phyloP scores from a whole-genome alignment of 2,888 invertebrate genomes.

The Ophion ventricosus region DNA sequence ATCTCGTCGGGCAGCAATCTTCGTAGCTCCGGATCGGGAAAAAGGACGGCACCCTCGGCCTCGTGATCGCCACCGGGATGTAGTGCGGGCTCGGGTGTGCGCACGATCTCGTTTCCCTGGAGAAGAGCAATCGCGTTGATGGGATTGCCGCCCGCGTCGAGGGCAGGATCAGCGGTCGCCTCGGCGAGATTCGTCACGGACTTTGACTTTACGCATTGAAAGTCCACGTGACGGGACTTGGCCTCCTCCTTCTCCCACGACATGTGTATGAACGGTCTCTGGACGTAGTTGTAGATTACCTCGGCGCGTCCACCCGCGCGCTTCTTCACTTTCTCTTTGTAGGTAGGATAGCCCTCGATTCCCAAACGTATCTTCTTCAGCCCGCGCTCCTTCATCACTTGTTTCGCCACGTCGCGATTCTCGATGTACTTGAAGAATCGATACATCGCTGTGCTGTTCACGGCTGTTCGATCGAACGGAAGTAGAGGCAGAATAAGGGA shows the following conservation, averaged over 20 bases:
- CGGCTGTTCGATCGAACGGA: constrained; percentile 85
- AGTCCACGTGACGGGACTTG: constrained; percentile 99
- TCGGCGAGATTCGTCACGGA: constrained; percentile 98
- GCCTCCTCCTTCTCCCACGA: constrained; percentile 99
- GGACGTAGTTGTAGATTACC: constrained; percentile 99
- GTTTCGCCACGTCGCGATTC: constrained; percentile 99
- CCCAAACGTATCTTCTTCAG: constrained; percentile 99
- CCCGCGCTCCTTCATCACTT: constrained; percentile 99
- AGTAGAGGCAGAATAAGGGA: background rate
- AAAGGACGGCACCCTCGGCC: constrained; percentile 82
- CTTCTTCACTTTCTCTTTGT: constrained; percentile 99
- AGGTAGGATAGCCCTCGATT: constrained; percentile 99
- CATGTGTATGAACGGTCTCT: constrained; percentile 99
- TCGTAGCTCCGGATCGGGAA: constrained; percentile 78
- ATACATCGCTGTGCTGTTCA: constrained; percentile 97
- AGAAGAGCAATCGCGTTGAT: constrained; percentile 80
- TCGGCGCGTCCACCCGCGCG: constrained; percentile 97
- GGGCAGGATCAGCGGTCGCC: constrained; percentile 95
- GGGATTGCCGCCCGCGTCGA: constrained; percentile 87
- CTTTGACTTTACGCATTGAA: constrained; percentile 99
- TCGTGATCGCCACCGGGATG: constrained; percentile 78
- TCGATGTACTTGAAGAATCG: constrained; percentile 99
- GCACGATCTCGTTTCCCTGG: constrained; percentile 79
- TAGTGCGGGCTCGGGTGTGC: constrained; percentile 75
- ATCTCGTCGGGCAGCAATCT: constrained; percentile 79